Percentiles rank a stretch among this genome's conserved stretches.
Evolutionary conservation across 1,140 invertebrate species (phyloP).

Genomic region (Babylonia areolata): DNA sequence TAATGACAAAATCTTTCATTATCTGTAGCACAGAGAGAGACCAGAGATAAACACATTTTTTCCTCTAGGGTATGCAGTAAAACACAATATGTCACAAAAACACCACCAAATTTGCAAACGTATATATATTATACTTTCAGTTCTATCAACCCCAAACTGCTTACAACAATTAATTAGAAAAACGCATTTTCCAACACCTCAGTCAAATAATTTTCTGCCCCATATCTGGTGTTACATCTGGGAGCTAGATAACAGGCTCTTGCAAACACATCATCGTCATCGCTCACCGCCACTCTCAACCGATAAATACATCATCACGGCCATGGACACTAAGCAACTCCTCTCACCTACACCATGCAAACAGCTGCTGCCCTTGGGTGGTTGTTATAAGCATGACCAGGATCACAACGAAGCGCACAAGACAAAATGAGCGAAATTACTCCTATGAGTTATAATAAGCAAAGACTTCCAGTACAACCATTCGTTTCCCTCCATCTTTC

Average conservation of each 20-base stretch:
- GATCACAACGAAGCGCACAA: background rate
- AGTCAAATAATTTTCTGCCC: background rate
- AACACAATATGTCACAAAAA: background rate
- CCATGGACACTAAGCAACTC: slow-evolving; percentile 6
- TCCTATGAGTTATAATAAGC: background rate
- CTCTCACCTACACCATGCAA: slow-evolving; percentile 17
- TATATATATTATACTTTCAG: background rate
- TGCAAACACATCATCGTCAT: too few relatives aligned
- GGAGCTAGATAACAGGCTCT: too few relatives aligned
- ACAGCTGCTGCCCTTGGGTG: slow-evolving; percentile 32
- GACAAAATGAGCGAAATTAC: slow-evolving; percentile 2
- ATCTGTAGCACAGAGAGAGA: background rate
- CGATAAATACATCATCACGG: slow-evolving; percentile 14
- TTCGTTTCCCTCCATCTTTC: background rate
- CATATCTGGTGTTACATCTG: too few relatives aligned
- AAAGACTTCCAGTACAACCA: background rate
- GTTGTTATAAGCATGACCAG: background rate
- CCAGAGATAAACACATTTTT: background rate
- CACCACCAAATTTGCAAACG: background rate
- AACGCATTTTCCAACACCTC: slow-evolving; percentile 6
- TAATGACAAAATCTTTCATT: background rate
- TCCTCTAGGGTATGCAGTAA: background rate
- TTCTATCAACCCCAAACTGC: background rate
- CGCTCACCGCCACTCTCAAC: slow-evolving; percentile 6
- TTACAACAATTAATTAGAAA: background rate